These are phyloP conservation scores for Helicoverpa assulta DNA, from an alignment of 2,888 invertebrate species.

Conservation along the genomic window DNA sequence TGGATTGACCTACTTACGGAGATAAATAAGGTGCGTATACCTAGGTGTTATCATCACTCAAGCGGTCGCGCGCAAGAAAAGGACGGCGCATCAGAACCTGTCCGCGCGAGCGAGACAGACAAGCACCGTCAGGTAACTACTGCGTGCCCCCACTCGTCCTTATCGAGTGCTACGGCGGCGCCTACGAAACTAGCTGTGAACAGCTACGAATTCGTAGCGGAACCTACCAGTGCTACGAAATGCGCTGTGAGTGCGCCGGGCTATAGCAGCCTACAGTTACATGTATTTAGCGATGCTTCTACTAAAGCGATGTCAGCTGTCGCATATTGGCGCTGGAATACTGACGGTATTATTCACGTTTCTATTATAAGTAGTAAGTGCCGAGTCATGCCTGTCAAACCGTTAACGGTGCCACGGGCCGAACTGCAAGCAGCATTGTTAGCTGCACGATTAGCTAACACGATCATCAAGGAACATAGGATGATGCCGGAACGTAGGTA, in stretches of 20 bases:
- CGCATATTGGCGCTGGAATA: not conserved
- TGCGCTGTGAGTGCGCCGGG: not conserved
- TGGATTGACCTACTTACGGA: too few relatives aligned
- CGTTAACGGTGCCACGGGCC: not conserved
- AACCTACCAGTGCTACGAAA: constrained; percentile 1
- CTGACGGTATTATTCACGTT: too few relatives aligned
- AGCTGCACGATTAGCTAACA: constrained; percentile 6
- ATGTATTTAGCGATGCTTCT: constrained; percentile 1
- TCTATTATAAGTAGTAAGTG: too few relatives aligned
- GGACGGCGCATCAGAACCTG: not conserved
- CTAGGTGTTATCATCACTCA: too few relatives aligned
- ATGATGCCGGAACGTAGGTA: not conserved
- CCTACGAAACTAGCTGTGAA: not conserved
- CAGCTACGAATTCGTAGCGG: constrained; percentile 2
- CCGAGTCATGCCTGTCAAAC: too few relatives aligned
- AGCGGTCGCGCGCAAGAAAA: not conserved
- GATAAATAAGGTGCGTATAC: too few relatives aligned
- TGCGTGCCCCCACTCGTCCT: not conserved
- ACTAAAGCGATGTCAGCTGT: constrained; percentile 1
- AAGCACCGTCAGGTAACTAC: not conserved
- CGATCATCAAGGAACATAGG: constrained; percentile 13
- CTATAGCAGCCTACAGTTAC: not conserved
- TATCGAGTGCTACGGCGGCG: not conserved
- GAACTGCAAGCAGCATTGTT: constrained; percentile 16
- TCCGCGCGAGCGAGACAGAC: not conserved